Conservation (phyloP, 2,797 vertebrate genomes). For the Sardinella longiceps region DNA sequence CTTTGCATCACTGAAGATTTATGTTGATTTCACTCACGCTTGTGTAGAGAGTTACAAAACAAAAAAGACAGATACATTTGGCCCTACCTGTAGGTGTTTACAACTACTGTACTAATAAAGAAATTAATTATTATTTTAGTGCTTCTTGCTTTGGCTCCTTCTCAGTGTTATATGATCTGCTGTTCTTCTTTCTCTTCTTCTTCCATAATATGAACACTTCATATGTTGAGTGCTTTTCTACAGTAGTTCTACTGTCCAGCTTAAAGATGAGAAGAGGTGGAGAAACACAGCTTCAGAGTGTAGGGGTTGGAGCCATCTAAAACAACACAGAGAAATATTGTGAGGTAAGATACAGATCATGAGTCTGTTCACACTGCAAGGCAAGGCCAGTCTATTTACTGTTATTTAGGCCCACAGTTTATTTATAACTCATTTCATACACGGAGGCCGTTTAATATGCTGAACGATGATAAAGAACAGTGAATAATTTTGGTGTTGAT, state of each 20-base stretch:
- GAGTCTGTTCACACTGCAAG: too few species aligned
- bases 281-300: slow-evolving; percentile 97
- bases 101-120: background rate
- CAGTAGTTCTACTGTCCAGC: slow-evolving; percentile 47
- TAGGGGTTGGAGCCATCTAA: slow-evolving; percentile 89
- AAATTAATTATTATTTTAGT: background rate
- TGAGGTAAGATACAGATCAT: too few species aligned
- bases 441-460: too few species aligned
- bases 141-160: background rate
- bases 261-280: slow-evolving; percentile 87
- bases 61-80: background rate
- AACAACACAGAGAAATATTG: too few species aligned
- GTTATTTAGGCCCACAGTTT: too few species aligned
- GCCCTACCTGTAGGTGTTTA: background rate
- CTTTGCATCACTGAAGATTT: background rate
- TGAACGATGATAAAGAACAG: too few species aligned
- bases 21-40: background rate
- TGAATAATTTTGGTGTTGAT: too few species aligned
- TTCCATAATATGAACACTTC: background rate
- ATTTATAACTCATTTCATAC: too few species aligned
- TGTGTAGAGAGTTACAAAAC: background rate
- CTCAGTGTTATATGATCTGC: background rate
- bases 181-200: background rate
- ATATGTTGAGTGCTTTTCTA: slow-evolving; percentile 13
- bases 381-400: too few species aligned